Base-by-base conservation (phyloP, 2,797 vertebrate species). In the Ceryle rudis region DNA sequence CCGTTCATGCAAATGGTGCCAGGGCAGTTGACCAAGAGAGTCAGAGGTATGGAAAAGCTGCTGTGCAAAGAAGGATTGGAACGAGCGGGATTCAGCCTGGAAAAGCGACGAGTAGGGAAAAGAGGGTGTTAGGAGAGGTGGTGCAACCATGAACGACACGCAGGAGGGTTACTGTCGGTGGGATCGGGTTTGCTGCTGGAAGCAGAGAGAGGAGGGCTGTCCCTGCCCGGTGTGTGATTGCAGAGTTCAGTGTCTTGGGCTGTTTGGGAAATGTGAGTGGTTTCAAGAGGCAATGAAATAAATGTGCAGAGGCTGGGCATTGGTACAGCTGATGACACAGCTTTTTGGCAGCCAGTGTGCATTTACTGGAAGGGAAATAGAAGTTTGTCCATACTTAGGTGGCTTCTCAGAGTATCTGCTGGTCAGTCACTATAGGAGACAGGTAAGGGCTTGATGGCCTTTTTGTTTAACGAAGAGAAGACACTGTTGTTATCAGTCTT, bases 1-100 rank as follows among this genome's bases (percentile, higher is more conserved):
- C 1, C 0, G 2, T 4, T 39, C 29, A 6, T 66, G 73, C 54
- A 9, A 6, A 3, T 0, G 0, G 1, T 13, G 29, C 66, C 0
- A 4, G 62, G 46, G 25, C 37, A 10, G 6, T 3, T 61, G 23
- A 16, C 26, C 44, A 0, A 17, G 67, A 47, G 6, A 3, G 7
- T 8, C 0, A 0, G 26, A 42, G 23, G n/a, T 28, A 3, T 6
- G 20, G 61, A 37, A 57, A 72, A 52, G 37, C 65, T 55, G 74
- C 84, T 39, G 62, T 28, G 44, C 35, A 2, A 67, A 37, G 22
- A 55, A 41, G 18, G 33, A 5, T 17, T n/a, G 31, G 57, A 52
- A 19, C 17, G 18, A 71, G 35, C 0, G 2, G 66, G 35, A 7
- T 29, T 42, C 33, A 61, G n/a, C 13, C 33, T 33, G 70, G 23